phyloP scores from a whole-genome alignment of 92 coral and sea anemone genomes.

The Epizoanthus stellaris region DNA sequence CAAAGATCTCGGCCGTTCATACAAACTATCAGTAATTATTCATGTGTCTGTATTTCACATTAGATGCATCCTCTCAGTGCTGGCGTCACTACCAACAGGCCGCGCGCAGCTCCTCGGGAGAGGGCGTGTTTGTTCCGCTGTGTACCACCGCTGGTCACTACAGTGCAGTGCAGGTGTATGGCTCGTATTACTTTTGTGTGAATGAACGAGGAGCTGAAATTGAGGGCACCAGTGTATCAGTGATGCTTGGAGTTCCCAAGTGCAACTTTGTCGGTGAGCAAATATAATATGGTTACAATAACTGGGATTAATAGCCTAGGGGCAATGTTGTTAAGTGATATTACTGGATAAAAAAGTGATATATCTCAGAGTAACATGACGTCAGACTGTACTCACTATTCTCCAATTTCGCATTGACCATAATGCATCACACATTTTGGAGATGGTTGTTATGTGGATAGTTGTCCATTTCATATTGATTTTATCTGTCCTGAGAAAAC shows the following conservation, averaged over 20 bases:
- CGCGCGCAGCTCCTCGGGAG: conserved; percentile 29
- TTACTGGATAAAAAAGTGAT: too few species aligned
- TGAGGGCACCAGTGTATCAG: conserved; percentile 74
- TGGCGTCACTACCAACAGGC: conserved; percentile 72
- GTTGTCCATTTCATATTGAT: too few species aligned
- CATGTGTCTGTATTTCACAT: not conserved
- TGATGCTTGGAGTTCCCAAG: conserved; percentile 62
- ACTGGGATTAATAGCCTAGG: too few species aligned
- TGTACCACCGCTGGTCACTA: conserved; percentile 68
- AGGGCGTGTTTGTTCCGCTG: conserved; percentile 69
- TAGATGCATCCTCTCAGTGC: conserved; percentile 61
- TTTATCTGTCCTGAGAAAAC: too few species aligned
- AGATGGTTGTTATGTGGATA: too few species aligned
- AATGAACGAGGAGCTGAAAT: conserved; percentile 65
- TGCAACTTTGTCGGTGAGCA: conserved; percentile 73
- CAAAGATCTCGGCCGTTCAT: too few species aligned
- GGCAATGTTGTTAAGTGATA: too few species aligned
- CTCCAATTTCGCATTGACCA: too few species aligned
- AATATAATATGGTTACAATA: not conserved
- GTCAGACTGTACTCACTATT: too few species aligned
- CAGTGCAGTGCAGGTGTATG: conserved; percentile 62
- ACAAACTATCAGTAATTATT: too few species aligned
- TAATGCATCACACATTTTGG: too few species aligned
- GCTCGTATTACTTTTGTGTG: conserved; percentile 77
- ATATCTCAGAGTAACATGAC: too few species aligned